Percentiles rank a stretch among this genome's conserved stretches.
phyloP scores from a whole-genome alignment of 2,888 invertebrate species.

The Tholera decimalis region DNA sequence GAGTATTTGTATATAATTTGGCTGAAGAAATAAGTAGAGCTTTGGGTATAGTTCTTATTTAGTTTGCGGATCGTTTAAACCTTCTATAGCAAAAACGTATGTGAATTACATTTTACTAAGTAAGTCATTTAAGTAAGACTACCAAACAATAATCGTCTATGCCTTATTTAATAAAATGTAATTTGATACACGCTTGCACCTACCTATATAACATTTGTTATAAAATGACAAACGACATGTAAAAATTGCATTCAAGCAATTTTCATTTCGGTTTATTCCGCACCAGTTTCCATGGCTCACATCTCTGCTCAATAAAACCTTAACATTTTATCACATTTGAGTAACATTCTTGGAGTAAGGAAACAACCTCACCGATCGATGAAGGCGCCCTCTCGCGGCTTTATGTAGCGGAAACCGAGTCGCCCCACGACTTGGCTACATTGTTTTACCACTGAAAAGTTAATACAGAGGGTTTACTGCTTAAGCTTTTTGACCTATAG shows the following conservation, averaged over 20 bases:
- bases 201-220: background rate
- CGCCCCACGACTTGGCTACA: constrained; percentile 71
- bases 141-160: no score
- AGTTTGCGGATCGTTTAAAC: background rate
- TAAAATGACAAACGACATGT: background rate
- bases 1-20: constrained; percentile 23
- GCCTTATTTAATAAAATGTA: background rate
- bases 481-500: background rate
- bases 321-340: constrained; percentile 43
- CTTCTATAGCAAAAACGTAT: background rate
- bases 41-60: background rate
- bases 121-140: no score
- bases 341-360: constrained; percentile 41
- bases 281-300: constrained; percentile 8
- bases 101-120: no score
- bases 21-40: background rate
- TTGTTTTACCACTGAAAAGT: constrained; percentile 65
- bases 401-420: constrained; percentile 79
- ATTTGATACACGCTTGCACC: background rate
- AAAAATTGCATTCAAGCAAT: constrained; percentile 17
- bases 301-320: constrained; percentile 31
- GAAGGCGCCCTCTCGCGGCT: constrained; percentile 70
- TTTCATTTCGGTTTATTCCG: constrained; percentile 25
- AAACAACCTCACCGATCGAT: constrained; percentile 68
- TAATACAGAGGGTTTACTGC: constrained; percentile 15